Conservation (phyloP, 2,113 vertebrate genomes). For the Coptodon rendalli region DNA sequence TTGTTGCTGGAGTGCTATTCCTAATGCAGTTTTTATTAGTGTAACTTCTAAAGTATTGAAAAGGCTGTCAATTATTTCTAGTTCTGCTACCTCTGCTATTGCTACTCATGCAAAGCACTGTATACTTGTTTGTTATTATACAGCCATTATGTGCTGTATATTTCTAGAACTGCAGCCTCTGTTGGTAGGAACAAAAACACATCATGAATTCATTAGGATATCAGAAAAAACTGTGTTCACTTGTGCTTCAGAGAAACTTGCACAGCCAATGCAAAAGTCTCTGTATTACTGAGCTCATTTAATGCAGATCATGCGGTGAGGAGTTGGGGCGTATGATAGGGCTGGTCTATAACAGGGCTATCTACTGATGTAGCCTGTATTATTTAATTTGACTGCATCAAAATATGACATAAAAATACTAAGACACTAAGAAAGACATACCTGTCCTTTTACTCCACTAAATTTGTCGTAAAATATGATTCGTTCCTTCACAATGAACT, state of each 20-base stretch:
- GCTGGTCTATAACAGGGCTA: background rate
- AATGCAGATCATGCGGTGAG: background rate
- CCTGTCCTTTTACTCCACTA: background rate
- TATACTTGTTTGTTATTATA: background rate
- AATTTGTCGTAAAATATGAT: background rate
- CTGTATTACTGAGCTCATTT: background rate
- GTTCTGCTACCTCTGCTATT: background rate
- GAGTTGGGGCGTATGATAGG: background rate
- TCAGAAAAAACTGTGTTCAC: background rate
- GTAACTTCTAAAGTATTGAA: background rate
- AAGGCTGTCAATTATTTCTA: background rate
- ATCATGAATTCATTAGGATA: background rate
- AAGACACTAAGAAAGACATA: background rate
- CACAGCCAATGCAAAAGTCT: background rate
- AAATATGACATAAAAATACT: background rate
- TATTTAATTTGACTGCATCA: background rate
- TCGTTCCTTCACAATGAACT: background rate
- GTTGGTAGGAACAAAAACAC: background rate
- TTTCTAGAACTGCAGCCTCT: background rate
- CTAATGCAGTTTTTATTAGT: background rate
- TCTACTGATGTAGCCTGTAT: background rate
- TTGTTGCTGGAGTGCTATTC: background rate
- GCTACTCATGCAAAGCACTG: background rate
- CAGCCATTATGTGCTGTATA: background rate
- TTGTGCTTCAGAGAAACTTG: background rate